Percentiles rank a stretch among this genome's conserved stretches.
These are phyloP conservation scores for Hepsetus odoe DNA, from an alignment of 2,113 vertebrate genomes.

Conservation along the genomic window DNA sequence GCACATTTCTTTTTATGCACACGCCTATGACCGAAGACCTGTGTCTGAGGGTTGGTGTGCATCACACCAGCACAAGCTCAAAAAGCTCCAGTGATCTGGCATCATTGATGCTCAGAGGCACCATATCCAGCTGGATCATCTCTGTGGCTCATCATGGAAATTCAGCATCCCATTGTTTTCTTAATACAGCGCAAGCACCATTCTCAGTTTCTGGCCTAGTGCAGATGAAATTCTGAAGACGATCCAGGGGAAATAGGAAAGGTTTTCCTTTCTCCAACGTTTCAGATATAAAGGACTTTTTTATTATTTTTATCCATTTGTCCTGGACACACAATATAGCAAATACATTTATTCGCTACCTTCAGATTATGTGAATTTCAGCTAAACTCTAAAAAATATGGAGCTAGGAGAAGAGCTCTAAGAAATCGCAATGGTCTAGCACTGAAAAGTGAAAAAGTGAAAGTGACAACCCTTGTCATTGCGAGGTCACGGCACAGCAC, in stretches of 20 bases:
- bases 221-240: neutral
- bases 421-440: no score
- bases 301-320: no score
- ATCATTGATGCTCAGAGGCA: neutral
- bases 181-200: neutral
- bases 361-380: no score
- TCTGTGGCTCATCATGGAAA: conserved; percentile 8
- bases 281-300: no score
- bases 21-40: neutral
- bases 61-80: neutral
- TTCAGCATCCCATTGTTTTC: conserved; percentile 42
- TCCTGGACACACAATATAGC: no score
- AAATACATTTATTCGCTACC: no score
- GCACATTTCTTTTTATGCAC: no score
- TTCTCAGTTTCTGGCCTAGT: conserved; percentile 11
- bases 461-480: no score
- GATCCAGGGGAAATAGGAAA: conserved; percentile 37
- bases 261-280: neutral
- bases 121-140: neutral
- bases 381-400: no score
- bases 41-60: conserved; percentile 10
- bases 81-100: conserved; percentile 23
- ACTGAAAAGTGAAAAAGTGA: no score
- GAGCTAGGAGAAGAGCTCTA: no score
- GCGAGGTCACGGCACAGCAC: no score